phyloP scores from a whole-genome alignment of 2,888 invertebrate genomes.

The Agapostemon virescens region DNA sequence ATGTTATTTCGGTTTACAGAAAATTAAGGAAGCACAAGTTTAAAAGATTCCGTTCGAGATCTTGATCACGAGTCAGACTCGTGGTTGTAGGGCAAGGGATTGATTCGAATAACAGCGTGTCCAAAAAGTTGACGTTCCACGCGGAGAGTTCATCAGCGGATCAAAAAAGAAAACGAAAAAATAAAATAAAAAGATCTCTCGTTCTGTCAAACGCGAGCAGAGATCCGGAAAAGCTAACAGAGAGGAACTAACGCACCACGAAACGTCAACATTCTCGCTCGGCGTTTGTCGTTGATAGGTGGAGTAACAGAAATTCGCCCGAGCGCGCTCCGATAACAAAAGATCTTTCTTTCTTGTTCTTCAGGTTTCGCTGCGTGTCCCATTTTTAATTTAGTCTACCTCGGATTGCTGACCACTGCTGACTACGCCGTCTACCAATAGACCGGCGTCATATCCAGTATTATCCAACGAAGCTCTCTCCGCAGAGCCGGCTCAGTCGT shows the following conservation, averaged over 20 bases:
- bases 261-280: constrained; percentile 9
- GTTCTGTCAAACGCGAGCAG: constrained; percentile 3
- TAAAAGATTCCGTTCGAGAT: no score
- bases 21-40: no score
- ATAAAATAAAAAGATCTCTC: background rate
- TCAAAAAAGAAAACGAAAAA: no score
- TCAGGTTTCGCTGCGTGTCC: constrained; percentile 45
- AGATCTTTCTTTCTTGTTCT: constrained; percentile 38
- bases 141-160: background rate
- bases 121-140: background rate
- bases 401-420: constrained; percentile 56
- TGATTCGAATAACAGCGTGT: background rate
- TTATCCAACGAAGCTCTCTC: constrained; percentile 56
- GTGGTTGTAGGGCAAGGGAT: no score
- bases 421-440: constrained; percentile 58
- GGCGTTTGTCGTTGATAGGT: background rate
- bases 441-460: constrained; percentile 63
- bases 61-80: no score
- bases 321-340: constrained; percentile 14
- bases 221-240: constrained; percentile 3
- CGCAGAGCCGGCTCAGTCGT: constrained; percentile 60
- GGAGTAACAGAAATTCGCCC: constrained; percentile 21
- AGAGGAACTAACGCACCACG: constrained; percentile 7
- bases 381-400: constrained; percentile 64
- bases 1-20: no score